phyloP scores from a whole-genome alignment of 2,797 vertebrate species.

The Gadopsis marmoratus region DNA sequence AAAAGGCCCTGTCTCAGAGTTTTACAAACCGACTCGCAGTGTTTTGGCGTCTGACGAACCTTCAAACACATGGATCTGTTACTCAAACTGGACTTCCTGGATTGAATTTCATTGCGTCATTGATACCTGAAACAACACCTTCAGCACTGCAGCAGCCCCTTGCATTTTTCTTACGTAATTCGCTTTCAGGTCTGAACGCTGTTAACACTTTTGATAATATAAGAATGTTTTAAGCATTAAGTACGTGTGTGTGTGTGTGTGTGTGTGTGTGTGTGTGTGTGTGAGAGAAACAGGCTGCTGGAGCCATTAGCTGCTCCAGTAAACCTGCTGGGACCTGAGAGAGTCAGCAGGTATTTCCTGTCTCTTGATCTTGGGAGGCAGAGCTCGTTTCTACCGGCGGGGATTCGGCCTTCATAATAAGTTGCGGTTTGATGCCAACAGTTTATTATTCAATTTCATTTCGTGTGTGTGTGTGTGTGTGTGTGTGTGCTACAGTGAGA shows the following conservation, averaged over 20 bases:
- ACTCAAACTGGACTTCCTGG: slow-evolving; percentile 5
- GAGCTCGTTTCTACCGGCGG: slow-evolving; percentile 75
- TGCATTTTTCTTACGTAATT: no score
- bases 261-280: slow-evolving; percentile 18
- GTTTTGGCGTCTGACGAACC: background rate
- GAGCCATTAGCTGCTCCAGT: slow-evolving; percentile 77
- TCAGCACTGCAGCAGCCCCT: background rate
- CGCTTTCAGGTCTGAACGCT: no score
- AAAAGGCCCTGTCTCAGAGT: background rate
- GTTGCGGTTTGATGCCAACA: slow-evolving; percentile 79
- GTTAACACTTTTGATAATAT: no score
- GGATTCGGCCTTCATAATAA: slow-evolving; percentile 78
- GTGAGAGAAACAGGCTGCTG: slow-evolving; percentile 65
- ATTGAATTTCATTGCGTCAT: background rate
- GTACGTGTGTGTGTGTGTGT: background rate
- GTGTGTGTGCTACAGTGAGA: slow-evolving; percentile 15
- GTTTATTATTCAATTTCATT: slow-evolving; percentile 81
- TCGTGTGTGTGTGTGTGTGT: slow-evolving; percentile 28
- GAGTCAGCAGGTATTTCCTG: slow-evolving; percentile 84
- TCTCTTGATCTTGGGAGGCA: slow-evolving; percentile 82
- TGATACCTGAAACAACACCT: background rate
- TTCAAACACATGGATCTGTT: background rate
- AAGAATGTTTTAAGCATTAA: background rate
- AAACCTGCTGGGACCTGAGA: slow-evolving; percentile 76
- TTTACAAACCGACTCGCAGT: no score